These are phyloP conservation scores for Papilio demoleus DNA, from an alignment of 2,888 invertebrate genomes.

Conservation along the genomic window DNA sequence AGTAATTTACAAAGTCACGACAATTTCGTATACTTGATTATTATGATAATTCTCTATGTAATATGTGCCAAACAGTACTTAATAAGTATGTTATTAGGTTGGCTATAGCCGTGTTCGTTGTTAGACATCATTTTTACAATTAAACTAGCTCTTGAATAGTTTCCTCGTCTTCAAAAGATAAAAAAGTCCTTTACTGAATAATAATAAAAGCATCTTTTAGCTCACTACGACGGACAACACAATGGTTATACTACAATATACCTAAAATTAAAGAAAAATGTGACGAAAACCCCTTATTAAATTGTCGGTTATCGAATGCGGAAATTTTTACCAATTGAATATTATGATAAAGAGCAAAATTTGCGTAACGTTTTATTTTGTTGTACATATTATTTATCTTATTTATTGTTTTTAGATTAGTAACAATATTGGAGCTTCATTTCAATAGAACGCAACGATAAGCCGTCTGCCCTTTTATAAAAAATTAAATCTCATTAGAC, in stretches of 20 bases:
- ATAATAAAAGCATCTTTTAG: too few relatives aligned
- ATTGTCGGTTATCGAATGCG: not conserved
- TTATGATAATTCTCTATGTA: constrained; percentile 7
- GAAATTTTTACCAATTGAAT: not conserved
- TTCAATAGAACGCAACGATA: not conserved
- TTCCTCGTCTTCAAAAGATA: too few relatives aligned
- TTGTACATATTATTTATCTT: constrained; percentile 2
- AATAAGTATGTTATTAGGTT: constrained; percentile 1
- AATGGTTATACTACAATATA: not conserved
- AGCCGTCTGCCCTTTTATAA: too few relatives aligned
- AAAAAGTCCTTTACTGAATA: too few relatives aligned
- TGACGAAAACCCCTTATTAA: not conserved
- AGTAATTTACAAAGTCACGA: constrained; percentile 12
- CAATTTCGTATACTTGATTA: not conserved
- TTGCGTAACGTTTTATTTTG: not conserved
- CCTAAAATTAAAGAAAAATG: not conserved
- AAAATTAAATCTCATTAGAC: too few relatives aligned
- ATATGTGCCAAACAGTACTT: not conserved
- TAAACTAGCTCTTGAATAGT: not conserved
- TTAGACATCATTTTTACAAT: not conserved
- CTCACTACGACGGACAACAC: too few relatives aligned
- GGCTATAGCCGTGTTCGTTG: not conserved
- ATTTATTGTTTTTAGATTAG: not conserved
- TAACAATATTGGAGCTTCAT: not conserved
- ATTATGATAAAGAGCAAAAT: not conserved